Conservation (phyloP, 1,140 invertebrate species). For the Pectinophora gossypiella region DNA sequence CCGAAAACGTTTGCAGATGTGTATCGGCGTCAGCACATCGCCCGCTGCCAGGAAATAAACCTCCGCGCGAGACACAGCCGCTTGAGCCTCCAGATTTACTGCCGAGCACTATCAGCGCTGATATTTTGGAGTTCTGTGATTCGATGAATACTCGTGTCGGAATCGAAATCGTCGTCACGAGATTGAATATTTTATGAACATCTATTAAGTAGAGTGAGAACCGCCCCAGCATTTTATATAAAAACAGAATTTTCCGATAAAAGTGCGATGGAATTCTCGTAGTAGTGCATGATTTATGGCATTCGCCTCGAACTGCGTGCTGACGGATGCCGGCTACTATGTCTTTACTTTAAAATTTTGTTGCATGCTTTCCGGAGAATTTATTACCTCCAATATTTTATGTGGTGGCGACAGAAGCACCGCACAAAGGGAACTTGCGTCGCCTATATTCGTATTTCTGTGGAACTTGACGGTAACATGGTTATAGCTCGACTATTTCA, state of each 20-base stretch:
- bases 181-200: conserved; percentile 3
- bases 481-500: too few relatives aligned
- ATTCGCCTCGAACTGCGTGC: not conserved
- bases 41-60: conserved; percentile 46
- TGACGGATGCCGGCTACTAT: conserved; percentile 4
- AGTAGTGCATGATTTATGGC: not conserved
- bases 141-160: conserved; percentile 12
- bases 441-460: not conserved
- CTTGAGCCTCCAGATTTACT: conserved; percentile 34
- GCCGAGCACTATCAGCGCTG: conserved; percentile 10
- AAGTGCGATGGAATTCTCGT: not conserved
- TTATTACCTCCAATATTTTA: conserved; percentile 4
- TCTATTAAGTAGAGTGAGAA: not conserved
- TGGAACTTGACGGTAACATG: not conserved
- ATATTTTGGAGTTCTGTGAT: conserved; percentile 15
- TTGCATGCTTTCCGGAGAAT: conserved; percentile 7
- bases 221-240: not conserved
- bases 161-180: conserved; percentile 12
- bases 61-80: conserved; percentile 37
- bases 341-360: conserved; percentile 13
- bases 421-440: not conserved
- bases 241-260: not conserved
- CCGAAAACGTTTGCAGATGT: conserved; percentile 30
- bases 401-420: not conserved
- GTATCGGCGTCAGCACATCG: conserved; percentile 38